Evolutionary conservation across 2,113 vertebrate species (phyloP), one percentile per base, ranked within the genome.

Genomic region (Sardina pilchardus): DNA sequence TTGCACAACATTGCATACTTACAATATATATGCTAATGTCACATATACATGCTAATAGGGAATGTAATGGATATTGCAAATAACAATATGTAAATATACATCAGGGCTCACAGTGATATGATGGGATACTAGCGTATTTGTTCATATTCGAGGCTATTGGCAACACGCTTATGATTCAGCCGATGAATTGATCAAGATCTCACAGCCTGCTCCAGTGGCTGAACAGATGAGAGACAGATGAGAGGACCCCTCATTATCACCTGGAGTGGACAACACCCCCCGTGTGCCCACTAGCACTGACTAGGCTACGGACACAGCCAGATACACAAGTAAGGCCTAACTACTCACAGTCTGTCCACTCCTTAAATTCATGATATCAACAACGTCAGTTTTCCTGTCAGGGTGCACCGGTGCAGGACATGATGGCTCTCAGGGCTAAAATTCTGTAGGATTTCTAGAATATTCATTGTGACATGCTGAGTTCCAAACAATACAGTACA

Each of bases 1-100:
- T 12, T 10, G 63, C 63, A 71, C 10, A 30, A 7, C 12, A 14
- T 63, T 34, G 63, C 26, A 71, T 71, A 71, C 30, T 71, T 71
- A 71, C 63, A 71, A 71, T 71, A 8, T 71, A 71, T 34, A 71
- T 71, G 63, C 63, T 71, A 71, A 71, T 71, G 63, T 34, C 63
- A 71, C n/a, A 34, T 71, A 71, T 71, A 26, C 30, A 71, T 71
- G 63, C 63, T 30, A 71, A 71, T 71, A 26, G 1, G 30, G 12
- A 30, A 4, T 30, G 30, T 71, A 63, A 63, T 63, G 63, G 63
- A 71, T 71, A 30, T 34, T 12, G 63, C 63, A 71, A 71, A 71
- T 71, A 71, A 71, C 63, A 71, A 34, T 34, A 71, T 71, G 63
- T 26, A 53, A 53, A 53, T 53, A 53, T 17, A 71, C 63, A 71